These are phyloP conservation scores for Craseonycteris thonglongyai DNA, from an alignment of 2,113 vertebrate genomes.

Conservation along the genomic window DNA sequence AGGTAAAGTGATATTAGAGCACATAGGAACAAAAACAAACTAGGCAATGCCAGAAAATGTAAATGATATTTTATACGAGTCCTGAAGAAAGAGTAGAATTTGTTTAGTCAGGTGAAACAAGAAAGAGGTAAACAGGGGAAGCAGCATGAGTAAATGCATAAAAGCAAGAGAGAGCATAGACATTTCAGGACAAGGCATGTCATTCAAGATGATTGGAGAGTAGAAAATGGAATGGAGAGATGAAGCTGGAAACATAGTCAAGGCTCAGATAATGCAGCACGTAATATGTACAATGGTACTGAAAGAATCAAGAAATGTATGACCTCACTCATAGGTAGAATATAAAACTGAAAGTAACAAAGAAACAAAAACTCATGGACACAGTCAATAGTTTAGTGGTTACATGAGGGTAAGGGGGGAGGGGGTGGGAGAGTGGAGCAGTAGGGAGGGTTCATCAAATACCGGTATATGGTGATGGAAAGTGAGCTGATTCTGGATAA, in stretches of 20 bases:
- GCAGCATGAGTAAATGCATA: not conserved
- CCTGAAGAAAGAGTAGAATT: not conserved
- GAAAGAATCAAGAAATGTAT: no score
- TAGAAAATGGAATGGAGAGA: not conserved
- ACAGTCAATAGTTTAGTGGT: no score
- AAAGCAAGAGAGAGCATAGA: not conserved
- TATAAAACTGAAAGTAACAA: no score
- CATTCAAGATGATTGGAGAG: not conserved
- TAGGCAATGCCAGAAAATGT: not conserved
- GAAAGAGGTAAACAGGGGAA: not conserved
- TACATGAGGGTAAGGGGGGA: no score
- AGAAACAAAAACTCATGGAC: no score
- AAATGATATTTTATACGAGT: not conserved
- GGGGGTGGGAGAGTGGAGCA: no score
- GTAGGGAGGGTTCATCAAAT: no score
- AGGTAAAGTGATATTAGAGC: not conserved
- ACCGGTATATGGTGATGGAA: no score
- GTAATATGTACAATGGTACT: no score
- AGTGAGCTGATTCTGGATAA: no score
- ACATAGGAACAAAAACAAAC: not conserved
- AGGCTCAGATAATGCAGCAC: not conserved
- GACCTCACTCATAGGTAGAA: no score
- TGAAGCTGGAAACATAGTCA: not conserved
- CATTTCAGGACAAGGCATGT: not conserved
- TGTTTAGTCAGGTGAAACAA: not conserved